These are phyloP conservation scores for Turnix velox DNA, from an alignment of 2,113 vertebrate species.

Conservation along the genomic window DNA sequence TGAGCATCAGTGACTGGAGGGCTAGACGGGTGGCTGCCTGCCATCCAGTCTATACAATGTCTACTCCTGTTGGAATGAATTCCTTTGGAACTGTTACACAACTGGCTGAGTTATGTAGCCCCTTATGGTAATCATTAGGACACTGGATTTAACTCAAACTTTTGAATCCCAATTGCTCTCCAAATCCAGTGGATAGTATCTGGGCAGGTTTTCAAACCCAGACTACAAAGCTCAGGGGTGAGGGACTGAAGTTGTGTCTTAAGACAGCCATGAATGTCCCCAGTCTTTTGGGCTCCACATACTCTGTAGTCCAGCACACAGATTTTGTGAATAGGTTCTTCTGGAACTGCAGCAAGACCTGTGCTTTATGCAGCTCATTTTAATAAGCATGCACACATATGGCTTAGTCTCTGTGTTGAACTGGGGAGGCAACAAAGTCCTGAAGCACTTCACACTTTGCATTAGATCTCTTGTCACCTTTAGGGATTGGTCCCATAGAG, in stretches of 20 bases:
- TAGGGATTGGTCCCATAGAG: background rate
- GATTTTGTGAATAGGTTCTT: background rate
- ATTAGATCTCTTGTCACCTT: background rate
- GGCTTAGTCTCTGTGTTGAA: background rate
- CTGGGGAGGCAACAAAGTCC: background rate
- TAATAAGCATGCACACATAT: background rate
- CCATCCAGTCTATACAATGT: background rate
- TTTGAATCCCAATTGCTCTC: background rate
- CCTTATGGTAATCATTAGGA: slow-evolving; percentile 14
- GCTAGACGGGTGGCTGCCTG: background rate
- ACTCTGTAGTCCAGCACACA: background rate
- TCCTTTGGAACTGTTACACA: background rate
- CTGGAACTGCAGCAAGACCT: background rate
- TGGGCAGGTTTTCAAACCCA: background rate
- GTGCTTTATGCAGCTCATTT: background rate
- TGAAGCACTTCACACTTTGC: background rate
- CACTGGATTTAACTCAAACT: background rate
- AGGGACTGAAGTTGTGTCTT: background rate
- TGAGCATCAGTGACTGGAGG: background rate
- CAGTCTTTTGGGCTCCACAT: background rate
- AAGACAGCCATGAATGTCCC: background rate
- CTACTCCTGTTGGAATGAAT: slow-evolving; percentile 5
- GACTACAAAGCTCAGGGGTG: background rate
- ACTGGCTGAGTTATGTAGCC: background rate
- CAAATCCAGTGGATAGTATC: background rate